A percentile compares a stretch with the other conserved stretches of the same genome.
Conservation (phyloP, 2,113 vertebrate species). For the Pan troglodytes region NHGRI_mPanTro3-v2.1_pri NC_072403.2:51695001-51695500, state of each 20-base stretch:
- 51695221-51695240: constrained; percentile 70
- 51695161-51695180: constrained; percentile 22
- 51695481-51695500: neutral
- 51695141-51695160: constrained; percentile 60
- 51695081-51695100: constrained; percentile 49
- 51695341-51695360: constrained; percentile 25
- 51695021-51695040: constrained; percentile 40
- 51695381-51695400: constrained; percentile 47
- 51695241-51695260: constrained; percentile 75
- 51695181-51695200: constrained; percentile 54
- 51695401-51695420: neutral
- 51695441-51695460: neutral
- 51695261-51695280: constrained; percentile 31
- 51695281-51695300: constrained; percentile 59
- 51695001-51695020: neutral
- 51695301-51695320: constrained; percentile 44
- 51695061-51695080: constrained; percentile 57
- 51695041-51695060: neutral
- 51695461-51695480: neutral
- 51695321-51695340: constrained; percentile 45
- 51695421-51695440: neutral
- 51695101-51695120: neutral
- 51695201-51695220: constrained; percentile 39
- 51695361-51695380: constrained; percentile 39
- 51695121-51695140: neutral